Conservation (phyloP, 2,113 vertebrate genomes). For the Sakesphorus luctuosus region DNA sequence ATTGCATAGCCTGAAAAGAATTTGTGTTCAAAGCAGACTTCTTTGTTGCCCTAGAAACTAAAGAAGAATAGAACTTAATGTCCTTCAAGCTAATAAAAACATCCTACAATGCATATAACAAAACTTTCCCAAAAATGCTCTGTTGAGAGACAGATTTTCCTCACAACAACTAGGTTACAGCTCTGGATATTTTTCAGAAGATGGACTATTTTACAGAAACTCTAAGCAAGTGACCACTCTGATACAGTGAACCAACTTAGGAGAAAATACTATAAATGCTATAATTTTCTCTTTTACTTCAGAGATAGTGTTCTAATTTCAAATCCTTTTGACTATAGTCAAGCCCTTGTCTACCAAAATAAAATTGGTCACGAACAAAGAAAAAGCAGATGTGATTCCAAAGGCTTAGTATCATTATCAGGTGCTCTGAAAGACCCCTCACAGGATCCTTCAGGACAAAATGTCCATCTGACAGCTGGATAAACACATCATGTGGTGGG, state of each 20-base stretch:
- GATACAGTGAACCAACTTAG: neutral
- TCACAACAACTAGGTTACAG: neutral
- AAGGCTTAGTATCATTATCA: neutral
- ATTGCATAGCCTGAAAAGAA: neutral
- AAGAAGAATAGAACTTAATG: slow-evolving; percentile 15
- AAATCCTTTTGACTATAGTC: neutral
- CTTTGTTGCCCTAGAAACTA: slow-evolving; percentile 50
- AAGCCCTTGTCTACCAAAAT: neutral
- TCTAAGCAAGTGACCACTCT: neutral
- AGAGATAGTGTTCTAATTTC: neutral
- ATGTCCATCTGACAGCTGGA: neutral
- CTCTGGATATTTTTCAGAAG: neutral
- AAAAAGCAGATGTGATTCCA: neutral
- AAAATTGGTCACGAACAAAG: neutral
- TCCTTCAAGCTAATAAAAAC: slow-evolving; percentile 55
- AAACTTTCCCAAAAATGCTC: neutral
- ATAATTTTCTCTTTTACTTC: neutral
- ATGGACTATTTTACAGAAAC: neutral
- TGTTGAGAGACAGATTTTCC: neutral
- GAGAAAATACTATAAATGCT: neutral
- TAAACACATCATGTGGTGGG: neutral
- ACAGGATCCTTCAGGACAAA: neutral
- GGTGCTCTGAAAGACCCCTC: neutral
- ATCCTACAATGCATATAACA: neutral
- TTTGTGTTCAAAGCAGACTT: neutral